These are phyloP conservation scores for Intellagama lesueurii DNA, from an alignment of 2,797 vertebrate species.

Conservation along the genomic window DNA sequence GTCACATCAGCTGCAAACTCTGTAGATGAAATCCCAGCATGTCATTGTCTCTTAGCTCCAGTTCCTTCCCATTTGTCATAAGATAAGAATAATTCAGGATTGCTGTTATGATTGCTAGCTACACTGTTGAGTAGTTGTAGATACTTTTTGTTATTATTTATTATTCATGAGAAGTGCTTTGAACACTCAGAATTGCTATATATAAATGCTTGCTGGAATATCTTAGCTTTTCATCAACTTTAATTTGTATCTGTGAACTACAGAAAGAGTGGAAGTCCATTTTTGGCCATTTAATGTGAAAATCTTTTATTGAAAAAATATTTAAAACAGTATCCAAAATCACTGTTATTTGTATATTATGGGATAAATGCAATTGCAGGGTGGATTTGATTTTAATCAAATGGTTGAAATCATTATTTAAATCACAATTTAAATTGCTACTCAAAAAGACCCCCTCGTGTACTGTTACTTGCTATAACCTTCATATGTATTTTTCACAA, in stretches of 20 bases:
- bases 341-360: not conserved
- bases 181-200: not conserved
- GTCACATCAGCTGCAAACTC: not conserved
- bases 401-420: no score
- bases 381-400: no score
- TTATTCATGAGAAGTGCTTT: not conserved
- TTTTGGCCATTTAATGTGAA: constrained; percentile 6
- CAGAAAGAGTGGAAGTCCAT: rapidly evolving
- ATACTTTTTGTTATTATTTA: not conserved
- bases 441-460: no score
- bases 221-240: not conserved
- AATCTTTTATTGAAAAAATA: not conserved
- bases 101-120: not conserved
- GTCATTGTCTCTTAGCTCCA: not conserved
- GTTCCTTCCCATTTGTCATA: not conserved
- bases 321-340: not conserved
- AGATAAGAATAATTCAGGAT: not conserved
- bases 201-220: not conserved
- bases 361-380: not conserved
- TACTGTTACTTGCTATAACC: no score
- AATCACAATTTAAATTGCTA: no score
- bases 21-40: not conserved
- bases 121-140: no score
- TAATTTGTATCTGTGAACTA: not conserved
- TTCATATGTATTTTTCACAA: no score